Base-by-base conservation (phyloP, 2,113 vertebrate species). In the Mormyrus lacerda region DNA sequence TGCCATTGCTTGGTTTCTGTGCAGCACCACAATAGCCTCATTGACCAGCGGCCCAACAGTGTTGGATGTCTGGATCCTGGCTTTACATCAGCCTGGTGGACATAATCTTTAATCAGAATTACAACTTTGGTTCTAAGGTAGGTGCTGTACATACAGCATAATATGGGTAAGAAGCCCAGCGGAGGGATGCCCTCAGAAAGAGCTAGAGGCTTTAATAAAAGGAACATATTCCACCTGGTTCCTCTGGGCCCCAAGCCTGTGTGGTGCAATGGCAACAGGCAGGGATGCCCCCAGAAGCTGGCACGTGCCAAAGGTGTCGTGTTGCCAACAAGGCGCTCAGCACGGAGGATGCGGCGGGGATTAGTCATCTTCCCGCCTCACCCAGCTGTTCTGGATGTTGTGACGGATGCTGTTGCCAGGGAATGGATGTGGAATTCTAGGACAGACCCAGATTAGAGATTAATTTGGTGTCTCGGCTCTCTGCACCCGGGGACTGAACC, bases 391-490 rank as follows among this genome's bases (percentile, higher is more conserved):
- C 82, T 21, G 19, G 42, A 47, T 47, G 82, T 21, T 44, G 5
- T 50, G 83, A 42, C 42, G 73, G 73, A 42, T 48, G 83, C 44
- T 24, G 83, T 50, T 85, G n/a, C 83, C 47, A 85, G 9, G 83
- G 47, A 47, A 8, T 85, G 48, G n/a, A 85, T 85, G 27, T 47
- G 45, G 24, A 85, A 50, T 85, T 85, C 83, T 85, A 85, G 83
- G 83, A 31, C 83, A 85, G 83, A 85, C 83, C 83, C 83, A 85
- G 83, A 85, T 85, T 85, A 85, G 83, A 50, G 83, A 85, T 85
- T 85, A 85, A 85, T n/a, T 85, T 31, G 24, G 47, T 47, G 21
- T 85, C 47, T 27, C 24, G 19, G 2, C 45, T 47, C 8, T 47
- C 45, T 85, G 44, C 83, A 5, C 21, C 11, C 10, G 4, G 82